Evolutionary conservation across 2,888 invertebrate genomes (phyloP).

Genomic region (Mesorhabditis belari): DNA sequence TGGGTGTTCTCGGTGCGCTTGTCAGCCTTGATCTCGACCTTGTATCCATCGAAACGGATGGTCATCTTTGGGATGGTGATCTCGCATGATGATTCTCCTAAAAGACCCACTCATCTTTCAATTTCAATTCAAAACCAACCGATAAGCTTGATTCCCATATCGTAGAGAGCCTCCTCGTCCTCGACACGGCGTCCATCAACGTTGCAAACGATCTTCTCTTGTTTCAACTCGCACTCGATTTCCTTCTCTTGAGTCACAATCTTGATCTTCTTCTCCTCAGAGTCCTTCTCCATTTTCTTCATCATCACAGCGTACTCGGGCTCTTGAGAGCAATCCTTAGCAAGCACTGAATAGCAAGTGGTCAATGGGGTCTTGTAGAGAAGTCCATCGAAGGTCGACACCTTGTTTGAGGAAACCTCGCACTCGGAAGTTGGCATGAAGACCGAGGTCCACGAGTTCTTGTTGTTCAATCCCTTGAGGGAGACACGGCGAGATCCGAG

Average conservation of each 20-base stretch:
- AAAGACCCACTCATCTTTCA: constrained; percentile 4
- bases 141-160: no score
- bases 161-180: constrained; percentile 5
- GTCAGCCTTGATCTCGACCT: constrained; percentile 29
- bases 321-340: constrained; percentile 54
- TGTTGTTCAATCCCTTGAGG: constrained; percentile 6
- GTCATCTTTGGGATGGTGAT: constrained; percentile 31
- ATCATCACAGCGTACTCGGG: constrained; percentile 53
- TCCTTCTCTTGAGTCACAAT: constrained; percentile 12
- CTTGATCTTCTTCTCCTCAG: constrained; percentile 25
- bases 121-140: background rate
- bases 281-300: constrained; percentile 37
- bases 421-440: constrained; percentile 12
- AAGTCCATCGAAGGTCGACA: constrained; percentile 50
- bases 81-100: constrained; percentile 14
- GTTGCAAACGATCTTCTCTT: constrained; percentile 12
- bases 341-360: constrained; percentile 54
- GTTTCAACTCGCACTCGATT: constrained; percentile 8
- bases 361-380: constrained; percentile 39
- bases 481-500: constrained; percentile 5
- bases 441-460: background rate
- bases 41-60: constrained; percentile 41
- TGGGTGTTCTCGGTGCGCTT: constrained; percentile 27
- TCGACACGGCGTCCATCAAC: no score
- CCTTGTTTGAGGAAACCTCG: constrained; percentile 19